Evolutionary conservation across 2,113 vertebrate species (phyloP).

Genomic region (Egretta garzetta): DNA sequence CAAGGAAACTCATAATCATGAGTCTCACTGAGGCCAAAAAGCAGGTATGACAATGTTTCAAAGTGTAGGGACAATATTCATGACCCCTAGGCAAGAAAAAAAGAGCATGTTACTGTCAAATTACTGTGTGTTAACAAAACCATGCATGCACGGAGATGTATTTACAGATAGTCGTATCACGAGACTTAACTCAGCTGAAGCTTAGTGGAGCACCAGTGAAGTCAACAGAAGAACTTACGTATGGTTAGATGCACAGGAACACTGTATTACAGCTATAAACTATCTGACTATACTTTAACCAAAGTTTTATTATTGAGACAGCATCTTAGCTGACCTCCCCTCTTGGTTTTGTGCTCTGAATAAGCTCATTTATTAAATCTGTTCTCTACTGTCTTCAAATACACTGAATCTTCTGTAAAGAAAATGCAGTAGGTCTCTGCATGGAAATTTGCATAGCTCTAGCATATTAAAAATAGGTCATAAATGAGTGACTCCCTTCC

Average conservation of each 20-base stretch:
- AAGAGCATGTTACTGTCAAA: neutral
- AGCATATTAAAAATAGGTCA: neutral
- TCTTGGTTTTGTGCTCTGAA: neutral
- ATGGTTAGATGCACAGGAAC: neutral
- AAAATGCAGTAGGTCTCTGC: neutral
- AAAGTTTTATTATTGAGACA: neutral
- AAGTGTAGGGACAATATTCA: neutral
- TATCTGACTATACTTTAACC: neutral
- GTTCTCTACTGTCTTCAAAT: neutral
- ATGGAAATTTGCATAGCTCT: neutral
- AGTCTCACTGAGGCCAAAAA: neutral
- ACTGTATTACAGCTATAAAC: neutral
- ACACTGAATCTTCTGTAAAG: neutral
- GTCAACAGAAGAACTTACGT: neutral
- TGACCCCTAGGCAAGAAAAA: neutral
- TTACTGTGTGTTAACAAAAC: neutral
- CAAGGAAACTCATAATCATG: neutral
- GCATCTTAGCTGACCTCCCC: neutral
- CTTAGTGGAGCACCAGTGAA: neutral
- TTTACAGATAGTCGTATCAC: neutral
- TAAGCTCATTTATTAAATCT: neutral
- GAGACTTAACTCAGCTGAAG: neutral
- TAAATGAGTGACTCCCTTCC: neutral
- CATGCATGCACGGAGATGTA: neutral
- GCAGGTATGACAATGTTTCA: neutral